A percentile compares a stretch with the other conserved stretches of the same genome.
These are phyloP conservation scores for Kryptolebias marmoratus DNA, from an alignment of 2,113 vertebrate genomes.

Conservation along the genomic window DNA sequence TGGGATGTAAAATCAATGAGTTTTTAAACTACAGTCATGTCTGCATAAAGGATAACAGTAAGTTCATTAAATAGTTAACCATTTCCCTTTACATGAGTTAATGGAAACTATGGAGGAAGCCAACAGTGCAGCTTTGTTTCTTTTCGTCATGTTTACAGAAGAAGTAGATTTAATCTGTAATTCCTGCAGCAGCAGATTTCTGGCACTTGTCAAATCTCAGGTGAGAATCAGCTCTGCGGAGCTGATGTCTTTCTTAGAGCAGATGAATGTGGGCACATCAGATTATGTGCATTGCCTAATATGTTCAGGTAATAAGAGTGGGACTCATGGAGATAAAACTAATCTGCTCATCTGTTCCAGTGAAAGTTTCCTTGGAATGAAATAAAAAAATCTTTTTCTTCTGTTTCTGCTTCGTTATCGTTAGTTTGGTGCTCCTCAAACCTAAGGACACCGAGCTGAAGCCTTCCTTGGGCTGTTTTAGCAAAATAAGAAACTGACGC, in stretches of 20 bases:
- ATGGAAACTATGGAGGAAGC: no score
- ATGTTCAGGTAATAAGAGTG: constrained; percentile 1
- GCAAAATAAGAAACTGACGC: no score
- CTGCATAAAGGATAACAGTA: neutral
- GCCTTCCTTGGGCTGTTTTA: no score
- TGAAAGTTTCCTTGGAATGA: no score
- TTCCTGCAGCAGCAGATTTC: constrained; percentile 20
- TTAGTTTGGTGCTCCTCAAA: no score
- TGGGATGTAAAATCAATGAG: neutral
- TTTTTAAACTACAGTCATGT: neutral
- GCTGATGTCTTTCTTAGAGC: constrained; percentile 5
- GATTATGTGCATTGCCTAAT: constrained; percentile 29
- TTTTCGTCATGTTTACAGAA: constrained; percentile 4
- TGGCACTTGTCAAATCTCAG: constrained; percentile 4
- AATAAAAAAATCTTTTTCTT: no score
- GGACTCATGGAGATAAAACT: no score
- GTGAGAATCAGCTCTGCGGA: constrained; percentile 9
- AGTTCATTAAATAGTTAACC: no score
- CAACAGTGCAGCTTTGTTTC: constrained; percentile 1
- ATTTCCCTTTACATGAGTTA: no score
- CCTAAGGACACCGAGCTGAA: no score
- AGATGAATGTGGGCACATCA: constrained; percentile 42
- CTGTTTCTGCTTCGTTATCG: no score
- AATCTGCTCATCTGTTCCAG: no score
- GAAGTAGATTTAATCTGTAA: constrained; percentile 12